phyloP scores from a whole-genome alignment of 2,113 vertebrate species.

The Motacilla alba region DNA sequence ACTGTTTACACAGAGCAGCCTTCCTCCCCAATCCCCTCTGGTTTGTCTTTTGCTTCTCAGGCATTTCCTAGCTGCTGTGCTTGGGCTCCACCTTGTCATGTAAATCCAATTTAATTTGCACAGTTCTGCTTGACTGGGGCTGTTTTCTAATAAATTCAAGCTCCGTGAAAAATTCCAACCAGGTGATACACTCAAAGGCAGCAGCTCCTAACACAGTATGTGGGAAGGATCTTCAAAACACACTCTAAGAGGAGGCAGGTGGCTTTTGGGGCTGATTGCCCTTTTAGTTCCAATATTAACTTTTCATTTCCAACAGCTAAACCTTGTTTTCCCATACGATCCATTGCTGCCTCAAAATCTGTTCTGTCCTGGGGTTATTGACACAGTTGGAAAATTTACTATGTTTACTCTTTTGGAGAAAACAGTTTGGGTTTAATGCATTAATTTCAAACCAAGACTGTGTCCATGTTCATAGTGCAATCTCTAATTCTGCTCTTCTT shows the following conservation, averaged over 20 bases:
- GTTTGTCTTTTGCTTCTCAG: conserved; percentile 41
- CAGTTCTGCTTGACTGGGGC: conserved; percentile 72
- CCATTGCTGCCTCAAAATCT: conserved; percentile 9
- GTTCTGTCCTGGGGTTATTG: conserved; percentile 61
- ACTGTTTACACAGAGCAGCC: conserved; percentile 34
- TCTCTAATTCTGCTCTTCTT: background rate
- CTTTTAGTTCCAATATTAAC: conserved; percentile 56
- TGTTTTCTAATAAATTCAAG: conserved; percentile 66
- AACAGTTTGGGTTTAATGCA: background rate
- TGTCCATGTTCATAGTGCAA: background rate
- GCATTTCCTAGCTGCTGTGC: conserved; percentile 55
- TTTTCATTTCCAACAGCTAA: conserved; percentile 69
- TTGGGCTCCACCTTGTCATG: conserved; percentile 57
- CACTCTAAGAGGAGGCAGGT: conserved; percentile 51
- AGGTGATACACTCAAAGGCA: conserved; percentile 68
- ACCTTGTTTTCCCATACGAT: conserved; percentile 56
- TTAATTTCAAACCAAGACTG: background rate
- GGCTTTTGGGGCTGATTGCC: background rate
- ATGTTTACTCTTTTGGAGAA: conserved; percentile 17
- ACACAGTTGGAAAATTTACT: conserved; percentile 65
- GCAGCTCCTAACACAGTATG: background rate
- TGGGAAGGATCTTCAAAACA: conserved; percentile 21
- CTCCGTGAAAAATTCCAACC: conserved; percentile 73
- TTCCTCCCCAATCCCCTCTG: background rate
- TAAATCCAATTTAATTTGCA: conserved; percentile 80